Evolutionary conservation across 2,797 vertebrate genomes (phyloP).

Genomic region (Pipistrellus nathusii): DNA sequence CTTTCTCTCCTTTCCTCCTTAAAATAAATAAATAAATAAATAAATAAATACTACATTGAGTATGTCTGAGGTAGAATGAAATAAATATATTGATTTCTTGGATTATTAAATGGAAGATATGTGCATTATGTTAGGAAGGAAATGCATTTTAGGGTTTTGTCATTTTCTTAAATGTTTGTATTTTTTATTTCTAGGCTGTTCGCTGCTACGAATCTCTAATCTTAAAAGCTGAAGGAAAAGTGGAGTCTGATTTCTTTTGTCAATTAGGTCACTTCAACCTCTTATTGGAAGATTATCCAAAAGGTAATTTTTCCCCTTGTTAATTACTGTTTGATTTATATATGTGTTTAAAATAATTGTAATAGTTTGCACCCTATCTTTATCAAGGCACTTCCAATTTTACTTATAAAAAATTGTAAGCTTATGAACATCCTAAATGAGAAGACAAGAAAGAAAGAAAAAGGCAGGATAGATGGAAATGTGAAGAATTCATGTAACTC

Average conservation of each 20-base stretch:
- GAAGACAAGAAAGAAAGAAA: constrained; percentile 2
- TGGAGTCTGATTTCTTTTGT: constrained; percentile 98
- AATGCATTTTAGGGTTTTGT: constrained; percentile 53
- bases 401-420: constrained; percentile 58
- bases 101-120: constrained; percentile 48
- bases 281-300: constrained; percentile 98
- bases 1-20: background rate
- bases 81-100: constrained; percentile 27
- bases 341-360: constrained; percentile 33
- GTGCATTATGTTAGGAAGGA: constrained; percentile 25
- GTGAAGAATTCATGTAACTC: constrained; percentile 8
- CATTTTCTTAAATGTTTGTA: constrained; percentile 79
- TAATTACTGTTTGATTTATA: constrained; percentile 63
- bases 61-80: constrained; percentile 57
- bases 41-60: background rate
- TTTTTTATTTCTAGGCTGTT: constrained; percentile 92
- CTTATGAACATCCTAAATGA: constrained; percentile 32
- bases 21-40: background rate
- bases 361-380: constrained; percentile 15
- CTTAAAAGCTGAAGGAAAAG: constrained; percentile 98
- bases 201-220: constrained; percentile 97
- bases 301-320: constrained; percentile 91
- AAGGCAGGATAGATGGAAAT: constrained; percentile 27
- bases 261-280: constrained; percentile 99
- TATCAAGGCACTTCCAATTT: constrained; percentile 16